These are phyloP conservation scores for Halichoeres trimaculatus DNA, from an alignment of 2,113 vertebrate species.

Conservation along the genomic window DNA sequence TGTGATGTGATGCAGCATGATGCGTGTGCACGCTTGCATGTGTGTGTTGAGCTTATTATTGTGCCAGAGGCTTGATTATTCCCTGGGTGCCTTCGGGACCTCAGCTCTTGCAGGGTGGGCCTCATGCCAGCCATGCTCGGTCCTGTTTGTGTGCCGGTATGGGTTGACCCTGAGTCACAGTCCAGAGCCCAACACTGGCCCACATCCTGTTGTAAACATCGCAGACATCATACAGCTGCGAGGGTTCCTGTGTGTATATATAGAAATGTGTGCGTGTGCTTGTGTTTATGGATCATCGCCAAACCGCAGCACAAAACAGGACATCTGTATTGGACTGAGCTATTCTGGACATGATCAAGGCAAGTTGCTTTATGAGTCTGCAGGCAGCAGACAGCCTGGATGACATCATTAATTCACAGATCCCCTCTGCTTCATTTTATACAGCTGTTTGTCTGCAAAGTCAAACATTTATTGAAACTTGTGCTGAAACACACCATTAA, in stretches of 20 bases:
- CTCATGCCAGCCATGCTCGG: constrained; percentile 67
- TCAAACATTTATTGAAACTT: neutral
- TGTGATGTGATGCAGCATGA: constrained; percentile 42
- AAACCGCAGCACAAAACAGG: constrained; percentile 44
- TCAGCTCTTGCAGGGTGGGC: constrained; percentile 65
- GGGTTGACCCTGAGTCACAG: constrained; percentile 59
- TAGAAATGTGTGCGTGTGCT: constrained; percentile 24
- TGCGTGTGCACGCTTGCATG: too few species aligned
- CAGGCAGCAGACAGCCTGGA: constrained; percentile 30
- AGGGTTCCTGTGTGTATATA: constrained; percentile 57
- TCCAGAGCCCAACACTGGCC: constrained; percentile 40
- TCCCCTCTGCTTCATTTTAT: constrained; percentile 16
- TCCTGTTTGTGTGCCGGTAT: constrained; percentile 62
- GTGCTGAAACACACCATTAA: neutral
- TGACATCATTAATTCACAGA: constrained; percentile 50
- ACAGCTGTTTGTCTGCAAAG: constrained; percentile 29
- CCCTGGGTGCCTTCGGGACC: constrained; percentile 59
- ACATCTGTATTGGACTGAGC: constrained; percentile 18
- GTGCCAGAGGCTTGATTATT: constrained; percentile 70
- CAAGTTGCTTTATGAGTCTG: constrained; percentile 48
- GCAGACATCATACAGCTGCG: constrained; percentile 72
- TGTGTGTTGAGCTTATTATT: constrained; percentile 57
- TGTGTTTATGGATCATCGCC: constrained; percentile 33
- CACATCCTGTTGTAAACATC: constrained; percentile 76
- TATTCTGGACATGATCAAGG: constrained; percentile 51